A percentile compares a stretch with the other conserved stretches of the same genome.
phyloP scores from a whole-genome alignment of 1,140 invertebrate genomes.

The Heliconius hewitsoni region DNA sequence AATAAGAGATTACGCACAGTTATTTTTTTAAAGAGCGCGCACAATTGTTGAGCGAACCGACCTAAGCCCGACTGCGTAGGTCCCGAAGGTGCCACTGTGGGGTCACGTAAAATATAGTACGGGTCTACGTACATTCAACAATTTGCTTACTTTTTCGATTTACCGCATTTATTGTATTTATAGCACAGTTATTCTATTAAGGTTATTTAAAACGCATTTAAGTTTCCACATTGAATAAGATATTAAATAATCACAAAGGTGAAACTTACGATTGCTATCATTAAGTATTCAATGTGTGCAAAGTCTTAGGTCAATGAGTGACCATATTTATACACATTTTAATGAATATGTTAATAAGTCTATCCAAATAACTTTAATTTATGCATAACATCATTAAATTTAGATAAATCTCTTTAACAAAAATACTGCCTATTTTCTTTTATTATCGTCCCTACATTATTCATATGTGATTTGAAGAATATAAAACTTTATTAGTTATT shows the following conservation, averaged over 20 bases:
- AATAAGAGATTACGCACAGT: conserved; percentile 64
- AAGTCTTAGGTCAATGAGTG: conserved; percentile 27
- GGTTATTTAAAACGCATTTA: conserved; percentile 44
- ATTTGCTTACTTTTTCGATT: not conserved
- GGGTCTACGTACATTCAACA: not conserved
- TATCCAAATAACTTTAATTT: conserved; percentile 28
- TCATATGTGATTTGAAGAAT: too few relatives aligned
- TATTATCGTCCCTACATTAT: not conserved
- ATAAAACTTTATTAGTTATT: too few relatives aligned
- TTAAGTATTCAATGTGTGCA: conserved; percentile 6
- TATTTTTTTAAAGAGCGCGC: conserved; percentile 54
- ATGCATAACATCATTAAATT: conserved; percentile 1
- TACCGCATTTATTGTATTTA: not conserved
- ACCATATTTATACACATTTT: conserved; percentile 59
- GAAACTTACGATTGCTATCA: conserved; percentile 6
- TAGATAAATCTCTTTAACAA: not conserved
- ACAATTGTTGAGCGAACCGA: conserved; percentile 42
- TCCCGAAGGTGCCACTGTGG: conserved; percentile 42
- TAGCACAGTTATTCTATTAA: conserved; percentile 19
- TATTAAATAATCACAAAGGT: conserved; percentile 6
- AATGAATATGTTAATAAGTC: conserved; percentile 70
- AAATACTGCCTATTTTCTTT: not conserved
- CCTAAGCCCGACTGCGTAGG: conserved; percentile 48
- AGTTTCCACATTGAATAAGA: not conserved
- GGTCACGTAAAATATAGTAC: conserved; percentile 57